Conservation (phyloP, 2,113 vertebrate genomes). For the Pachypanchax playfairii region DNA sequence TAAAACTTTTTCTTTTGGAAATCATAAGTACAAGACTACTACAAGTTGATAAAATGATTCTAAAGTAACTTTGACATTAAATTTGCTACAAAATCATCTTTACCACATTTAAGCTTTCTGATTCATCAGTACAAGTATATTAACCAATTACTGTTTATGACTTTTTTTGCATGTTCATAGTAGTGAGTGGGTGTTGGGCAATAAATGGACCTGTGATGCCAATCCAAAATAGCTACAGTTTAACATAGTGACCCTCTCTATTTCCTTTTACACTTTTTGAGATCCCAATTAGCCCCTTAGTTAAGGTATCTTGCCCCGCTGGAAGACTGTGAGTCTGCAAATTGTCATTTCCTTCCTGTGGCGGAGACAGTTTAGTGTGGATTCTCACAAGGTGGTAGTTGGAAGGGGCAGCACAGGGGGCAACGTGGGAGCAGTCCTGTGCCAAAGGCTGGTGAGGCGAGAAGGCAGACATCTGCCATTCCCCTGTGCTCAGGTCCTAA, state of each 20-base stretch:
- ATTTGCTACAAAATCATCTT: no score
- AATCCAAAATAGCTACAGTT: neutral
- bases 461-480: constrained; percentile 73
- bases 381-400: constrained; percentile 75
- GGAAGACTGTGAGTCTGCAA: constrained; percentile 81
- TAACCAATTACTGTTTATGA: constrained; percentile 70
- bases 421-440: constrained; percentile 75
- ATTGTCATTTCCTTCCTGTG: constrained; percentile 81
- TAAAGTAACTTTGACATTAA: no score
- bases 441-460: constrained; percentile 75
- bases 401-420: constrained; percentile 86
- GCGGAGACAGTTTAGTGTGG: constrained; percentile 77
- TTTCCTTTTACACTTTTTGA: constrained; percentile 48
- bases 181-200: constrained; percentile 82
- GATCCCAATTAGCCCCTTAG: constrained; percentile 84
- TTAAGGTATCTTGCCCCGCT: constrained; percentile 75
- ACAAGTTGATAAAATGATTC: no score
- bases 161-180: constrained; percentile 85
- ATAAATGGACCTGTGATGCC: constrained; percentile 10
- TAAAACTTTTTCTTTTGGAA: no score
- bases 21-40: no score
- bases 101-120: constrained; percentile 75
- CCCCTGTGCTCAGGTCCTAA: constrained; percentile 85
- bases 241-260: constrained; percentile 20
- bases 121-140: constrained; percentile 83